A percentile compares a stretch with the other conserved stretches of the same genome.
These are phyloP conservation scores for Pseudorasbora parva DNA, from an alignment of 2,113 vertebrate species.

Conservation along the genomic window DNA sequence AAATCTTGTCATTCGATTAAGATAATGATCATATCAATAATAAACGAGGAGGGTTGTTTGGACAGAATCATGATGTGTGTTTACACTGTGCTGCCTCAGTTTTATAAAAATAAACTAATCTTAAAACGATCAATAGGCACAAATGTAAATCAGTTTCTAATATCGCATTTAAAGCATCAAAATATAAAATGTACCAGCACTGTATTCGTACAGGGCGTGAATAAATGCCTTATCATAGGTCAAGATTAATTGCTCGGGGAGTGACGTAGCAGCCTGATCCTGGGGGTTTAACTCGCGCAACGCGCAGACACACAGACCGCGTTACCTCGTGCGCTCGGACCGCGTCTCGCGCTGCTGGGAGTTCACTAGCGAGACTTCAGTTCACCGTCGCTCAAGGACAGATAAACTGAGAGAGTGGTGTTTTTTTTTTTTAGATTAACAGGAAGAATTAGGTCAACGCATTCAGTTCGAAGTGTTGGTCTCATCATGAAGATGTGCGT, in stretches of 20 bases:
- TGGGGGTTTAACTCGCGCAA: slow-evolving; percentile 43
- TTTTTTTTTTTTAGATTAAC: slow-evolving; percentile 14
- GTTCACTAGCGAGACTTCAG: slow-evolving; percentile 45
- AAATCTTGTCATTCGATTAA: slow-evolving; percentile 27
- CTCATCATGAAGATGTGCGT: slow-evolving; percentile 62
- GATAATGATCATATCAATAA: slow-evolving; percentile 45
- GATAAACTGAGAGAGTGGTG: slow-evolving; percentile 27
- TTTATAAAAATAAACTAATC: background rate
- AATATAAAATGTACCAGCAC: background rate
- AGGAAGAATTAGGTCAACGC: slow-evolving; percentile 47
- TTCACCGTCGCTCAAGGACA: slow-evolving; percentile 56
- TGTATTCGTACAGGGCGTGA: background rate
- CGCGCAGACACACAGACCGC: slow-evolving; percentile 39
- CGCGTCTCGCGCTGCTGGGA: slow-evolving; percentile 43
- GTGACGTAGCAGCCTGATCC: slow-evolving; percentile 57
- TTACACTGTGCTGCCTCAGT: background rate
- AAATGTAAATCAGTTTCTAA: background rate
- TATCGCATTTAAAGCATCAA: background rate
- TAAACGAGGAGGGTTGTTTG: slow-evolving; percentile 23
- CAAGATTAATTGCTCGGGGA: slow-evolving; percentile 36
- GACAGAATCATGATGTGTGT: background rate
- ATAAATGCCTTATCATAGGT: slow-evolving; percentile 19
- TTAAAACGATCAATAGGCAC: background rate
- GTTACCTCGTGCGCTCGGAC: slow-evolving; percentile 38
- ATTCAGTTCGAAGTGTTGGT: slow-evolving; percentile 27